phyloP scores from a whole-genome alignment of 2,113 vertebrate species.

The Phyllostomus discolor region DNA sequence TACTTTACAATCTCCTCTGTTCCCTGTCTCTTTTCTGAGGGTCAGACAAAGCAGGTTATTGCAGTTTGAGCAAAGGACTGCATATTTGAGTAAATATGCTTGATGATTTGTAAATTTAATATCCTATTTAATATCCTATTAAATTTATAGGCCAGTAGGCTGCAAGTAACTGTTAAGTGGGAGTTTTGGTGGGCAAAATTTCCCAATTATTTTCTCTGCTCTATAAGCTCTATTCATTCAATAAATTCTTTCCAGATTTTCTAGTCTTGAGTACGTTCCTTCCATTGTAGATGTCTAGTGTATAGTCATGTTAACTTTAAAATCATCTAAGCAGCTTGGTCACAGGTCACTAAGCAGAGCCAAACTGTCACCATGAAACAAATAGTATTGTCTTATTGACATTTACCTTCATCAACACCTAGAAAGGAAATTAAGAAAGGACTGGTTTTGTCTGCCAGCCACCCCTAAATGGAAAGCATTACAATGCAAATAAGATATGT shows the following conservation, averaged over 20 bases:
- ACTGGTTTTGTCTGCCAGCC: neutral
- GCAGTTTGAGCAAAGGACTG: neutral
- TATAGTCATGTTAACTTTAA: neutral
- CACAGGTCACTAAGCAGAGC: neutral
- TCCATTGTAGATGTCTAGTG: neutral
- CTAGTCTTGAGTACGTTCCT: neutral
- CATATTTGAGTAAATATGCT: neutral
- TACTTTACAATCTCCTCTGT: neutral
- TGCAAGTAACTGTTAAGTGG: slow-evolving; percentile 14
- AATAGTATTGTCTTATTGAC: neutral
- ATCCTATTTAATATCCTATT: neutral
- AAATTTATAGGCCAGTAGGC: slow-evolving; percentile 23
- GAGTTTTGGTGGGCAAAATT: slow-evolving; percentile 33
- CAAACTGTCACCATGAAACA: neutral
- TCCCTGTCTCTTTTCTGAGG: neutral
- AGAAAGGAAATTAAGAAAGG: slow-evolving; percentile 24
- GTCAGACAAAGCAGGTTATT: neutral
- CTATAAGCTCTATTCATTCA: neutral
- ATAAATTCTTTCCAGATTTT: neutral
- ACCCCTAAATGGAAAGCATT: neutral
- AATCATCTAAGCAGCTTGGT: neutral
- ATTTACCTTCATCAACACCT: neutral
- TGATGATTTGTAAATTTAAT: neutral
- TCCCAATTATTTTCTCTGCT: neutral
- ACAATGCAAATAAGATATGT: neutral